Evolutionary conservation across 1,140 invertebrate species (phyloP), one percentile per base, ranked within the genome.

Genomic region (Lordiphosa mommai): DNA sequence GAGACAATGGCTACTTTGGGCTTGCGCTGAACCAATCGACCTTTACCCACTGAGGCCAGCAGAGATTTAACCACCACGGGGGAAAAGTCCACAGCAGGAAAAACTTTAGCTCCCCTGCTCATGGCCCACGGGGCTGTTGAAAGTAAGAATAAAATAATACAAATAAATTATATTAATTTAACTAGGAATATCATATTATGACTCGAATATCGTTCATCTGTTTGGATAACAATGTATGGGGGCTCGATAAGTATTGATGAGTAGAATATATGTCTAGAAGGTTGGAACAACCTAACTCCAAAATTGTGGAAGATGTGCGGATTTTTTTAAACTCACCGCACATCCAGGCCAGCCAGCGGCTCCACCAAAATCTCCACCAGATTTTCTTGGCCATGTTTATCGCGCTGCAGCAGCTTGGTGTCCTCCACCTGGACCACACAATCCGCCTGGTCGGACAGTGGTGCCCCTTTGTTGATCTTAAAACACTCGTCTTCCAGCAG

Each of bases 401-500:
- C 90, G 8, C 91, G 91, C 58, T 91, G 90, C 13, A 95, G 51
- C 7, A 99, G 79, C 72, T 91, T 90, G 0, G 97, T 98, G 82
- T 98, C 96, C 90, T 98, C 97, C 2, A 99, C 95, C 90, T 97
- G 95, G 12, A 98, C 93, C n/a, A 98, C 95, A 64, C 94, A 94
- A 90, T 98, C 94, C 0, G 96, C 95, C 34, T 95, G 94, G 7
- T 91, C 72, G 0, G 98, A 97, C 52, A 99, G 59, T 0, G 96
- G 93, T 1, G 97, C 97, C 4, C 98, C 98, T 1, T 98, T 99
- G 84, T 95, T 98, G n/a, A 99, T 95, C 63, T 97, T 91, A 2
- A 94, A 92, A 89, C 96, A 97, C 70, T 92, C 92, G 0, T 95
- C 95, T 12, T 90, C 74, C 30, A 65, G 72, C 4, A 96, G 73